A percentile compares a stretch with the other conserved stretches of the same genome.
These are phyloP conservation scores for Drosophila rhopaloa DNA, from an alignment of 1,140 invertebrate species.

Conservation along the genomic window DNA sequence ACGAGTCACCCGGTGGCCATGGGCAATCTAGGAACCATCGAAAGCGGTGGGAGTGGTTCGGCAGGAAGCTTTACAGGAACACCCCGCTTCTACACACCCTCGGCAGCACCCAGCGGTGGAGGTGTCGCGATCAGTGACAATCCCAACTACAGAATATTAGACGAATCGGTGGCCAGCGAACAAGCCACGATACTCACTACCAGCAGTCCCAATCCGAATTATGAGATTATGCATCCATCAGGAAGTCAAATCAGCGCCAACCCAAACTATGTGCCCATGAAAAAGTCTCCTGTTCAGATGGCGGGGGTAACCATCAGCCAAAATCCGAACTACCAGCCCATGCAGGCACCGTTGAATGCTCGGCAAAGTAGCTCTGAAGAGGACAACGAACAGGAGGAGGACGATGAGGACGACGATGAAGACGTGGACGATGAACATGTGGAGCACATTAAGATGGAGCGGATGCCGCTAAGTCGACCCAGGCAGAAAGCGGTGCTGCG, in stretches of 20 bases:
- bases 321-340: conserved; percentile 70
- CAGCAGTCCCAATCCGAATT: conserved; percentile 74
- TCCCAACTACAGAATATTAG: conserved; percentile 69
- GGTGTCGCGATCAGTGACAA: conserved; percentile 58
- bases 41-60: conserved; percentile 79
- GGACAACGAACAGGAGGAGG: conserved; percentile 35
- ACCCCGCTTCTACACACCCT: conserved; percentile 68
- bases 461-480: conserved; percentile 61
- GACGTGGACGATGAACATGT: conserved; percentile 57
- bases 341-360: conserved; percentile 35
- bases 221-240: conserved; percentile 67
- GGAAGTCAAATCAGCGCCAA: conserved; percentile 38
- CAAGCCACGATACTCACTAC: conserved; percentile 51
- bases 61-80: conserved; percentile 73
- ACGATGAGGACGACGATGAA: conserved; percentile 58
- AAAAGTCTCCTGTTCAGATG: conserved; percentile 26
- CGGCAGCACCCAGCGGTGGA: conserved; percentile 43
- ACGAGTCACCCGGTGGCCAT: conserved; percentile 62
- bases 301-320: conserved; percentile 38
- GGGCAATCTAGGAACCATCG: conserved; percentile 76
- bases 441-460: conserved; percentile 78
- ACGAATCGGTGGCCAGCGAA: conserved; percentile 59
- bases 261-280: conserved; percentile 68
- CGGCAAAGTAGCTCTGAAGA: conserved; percentile 50
- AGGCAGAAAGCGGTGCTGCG: conserved; percentile 31